Base-by-base conservation (phyloP, 2,888 invertebrate genomes). In the Rhodophaea formosa region DNA sequence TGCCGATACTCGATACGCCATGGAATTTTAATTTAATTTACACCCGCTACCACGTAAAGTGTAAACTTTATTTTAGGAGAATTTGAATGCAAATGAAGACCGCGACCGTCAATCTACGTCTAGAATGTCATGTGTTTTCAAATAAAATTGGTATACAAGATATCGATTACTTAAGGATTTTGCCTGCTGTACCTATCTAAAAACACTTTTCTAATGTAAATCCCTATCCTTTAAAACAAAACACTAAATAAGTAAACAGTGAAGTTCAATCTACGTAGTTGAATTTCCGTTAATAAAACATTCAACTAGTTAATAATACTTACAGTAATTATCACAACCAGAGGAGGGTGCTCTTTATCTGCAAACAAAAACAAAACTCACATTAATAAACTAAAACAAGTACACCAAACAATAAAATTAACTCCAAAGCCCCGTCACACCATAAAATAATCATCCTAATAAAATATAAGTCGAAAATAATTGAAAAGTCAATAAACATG, bases 1-100 rank as follows among this genome's bases (percentile, higher is more conserved):
- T 17, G 35, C 17, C 29, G 49, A 35, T 32, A 47, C 14, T 49
- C 32, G 49, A 32, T 47, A 51, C 16, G 6, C 29, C 12, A 15
- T 1, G 52, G 58, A 44, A 58, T 58, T 52, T 45, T 53, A 35
- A 46, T 58, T 47, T 49, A 53, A 56, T 56, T 56, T 53, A 43
- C 42, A 17, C 35, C 42, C 15, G 55, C n/a, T 45, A 39, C n/a
- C 12, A n/a, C 10, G 10, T 5, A 12, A n/a, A 39, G n/a, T 10
- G 32, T 32, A 8, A 3, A n/a, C n/a, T 39, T 39, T 39, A 39
- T 39, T n/a, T 39, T 39, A 5, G n/a, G 39, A 39, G 12, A 39
- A n/a, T 39, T 39, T 39, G 39, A 39, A 39, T 39, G 39, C 12
- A 39, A 39, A n/a, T n/a, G n/a, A 6, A 10, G n/a, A 39, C 39